Conservation (phyloP, 2,797 vertebrate species). For the Loriculus beryllinus region DNA sequence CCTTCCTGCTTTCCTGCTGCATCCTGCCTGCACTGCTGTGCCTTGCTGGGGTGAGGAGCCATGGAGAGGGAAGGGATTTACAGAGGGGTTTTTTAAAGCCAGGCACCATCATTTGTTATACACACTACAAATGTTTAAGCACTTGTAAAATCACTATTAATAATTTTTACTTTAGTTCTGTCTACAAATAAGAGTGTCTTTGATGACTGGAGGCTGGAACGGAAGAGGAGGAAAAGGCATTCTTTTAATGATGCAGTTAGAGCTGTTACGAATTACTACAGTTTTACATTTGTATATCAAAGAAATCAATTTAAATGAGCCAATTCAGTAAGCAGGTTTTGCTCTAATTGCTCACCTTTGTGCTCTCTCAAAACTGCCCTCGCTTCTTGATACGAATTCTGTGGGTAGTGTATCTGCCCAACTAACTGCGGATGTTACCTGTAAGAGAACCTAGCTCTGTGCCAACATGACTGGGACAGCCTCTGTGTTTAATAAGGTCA, state of each 20-base stretch:
- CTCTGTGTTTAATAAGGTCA: not conserved
- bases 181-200: not conserved
- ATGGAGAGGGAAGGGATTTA: not conserved
- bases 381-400: rapidly evolving
- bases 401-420: not conserved
- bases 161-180: not conserved
- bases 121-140: not conserved
- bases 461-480: not conserved
- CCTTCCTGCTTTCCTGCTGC: not conserved
- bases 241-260: not conserved
- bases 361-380: not conserved
- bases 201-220: not conserved
- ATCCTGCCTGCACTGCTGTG: not conserved
- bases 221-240: not conserved
- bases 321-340: not conserved
- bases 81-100: not conserved
- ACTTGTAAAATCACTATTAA: not conserved
- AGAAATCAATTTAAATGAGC: not conserved
- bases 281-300: not conserved
- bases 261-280: not conserved
- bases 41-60: not conserved
- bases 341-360: not conserved
- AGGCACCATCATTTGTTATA: not conserved
- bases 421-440: not conserved
- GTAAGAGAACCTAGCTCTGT: not conserved